These are phyloP conservation scores for Aldrovandia affinis DNA, from an alignment of 2,797 vertebrate genomes.

Conservation along the genomic window DNA sequence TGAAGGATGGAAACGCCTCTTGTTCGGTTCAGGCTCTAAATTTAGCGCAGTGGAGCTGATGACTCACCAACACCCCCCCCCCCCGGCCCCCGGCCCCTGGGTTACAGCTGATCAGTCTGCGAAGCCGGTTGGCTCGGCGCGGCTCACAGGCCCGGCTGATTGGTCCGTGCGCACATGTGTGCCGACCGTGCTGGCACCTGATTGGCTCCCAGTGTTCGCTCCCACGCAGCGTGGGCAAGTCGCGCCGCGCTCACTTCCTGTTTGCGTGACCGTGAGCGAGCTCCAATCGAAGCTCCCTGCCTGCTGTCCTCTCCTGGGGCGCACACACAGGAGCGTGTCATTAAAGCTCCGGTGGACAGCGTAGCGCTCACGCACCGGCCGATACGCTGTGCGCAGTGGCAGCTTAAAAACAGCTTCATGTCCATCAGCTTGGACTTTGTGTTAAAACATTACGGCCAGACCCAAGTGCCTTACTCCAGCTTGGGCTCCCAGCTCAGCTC, in stretches of 20 bases:
- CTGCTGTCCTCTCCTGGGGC: not conserved
- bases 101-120: not conserved
- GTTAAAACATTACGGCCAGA: too few relatives aligned
- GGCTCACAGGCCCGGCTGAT: not conserved
- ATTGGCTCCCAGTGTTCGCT: not conserved
- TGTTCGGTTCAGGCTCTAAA: slow-evolving; percentile 27
- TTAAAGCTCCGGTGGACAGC: too few relatives aligned
- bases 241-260: not conserved
- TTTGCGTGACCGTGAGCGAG: not conserved
- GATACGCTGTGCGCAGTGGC: too few relatives aligned
- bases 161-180: not conserved
- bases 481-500: too few relatives aligned
- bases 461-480: too few relatives aligned
- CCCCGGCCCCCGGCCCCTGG: not conserved
- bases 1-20: slow-evolving; percentile 24
- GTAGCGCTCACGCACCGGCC: too few relatives aligned
- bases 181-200: not conserved
- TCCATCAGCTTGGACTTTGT: too few relatives aligned
- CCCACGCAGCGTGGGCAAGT: not conserved
- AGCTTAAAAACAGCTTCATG: too few relatives aligned
- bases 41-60: slow-evolving; percentile 24
- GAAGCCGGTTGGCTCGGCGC: slow-evolving; percentile 21
- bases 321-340: too few relatives aligned
- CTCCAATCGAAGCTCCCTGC: not conserved
- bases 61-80: not conserved